These are phyloP conservation scores for Lypha dubia DNA, from an alignment of 2,888 invertebrate genomes.

Conservation along the genomic window DNA sequence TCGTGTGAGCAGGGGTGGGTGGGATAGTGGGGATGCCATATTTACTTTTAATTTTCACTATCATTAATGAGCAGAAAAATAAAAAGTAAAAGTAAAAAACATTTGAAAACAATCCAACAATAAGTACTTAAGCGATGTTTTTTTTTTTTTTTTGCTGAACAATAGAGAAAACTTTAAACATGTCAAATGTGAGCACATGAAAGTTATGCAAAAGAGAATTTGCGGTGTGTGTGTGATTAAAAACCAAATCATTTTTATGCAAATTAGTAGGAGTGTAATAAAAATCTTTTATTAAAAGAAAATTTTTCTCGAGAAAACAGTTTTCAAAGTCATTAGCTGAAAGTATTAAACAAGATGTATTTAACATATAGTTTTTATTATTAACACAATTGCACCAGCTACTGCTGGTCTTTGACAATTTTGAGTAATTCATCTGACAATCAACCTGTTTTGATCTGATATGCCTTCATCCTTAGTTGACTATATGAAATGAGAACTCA, in stretches of 20 bases:
- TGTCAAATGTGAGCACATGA: conserved; percentile 42
- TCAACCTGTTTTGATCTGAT: too few relatives aligned
- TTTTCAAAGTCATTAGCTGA: background rate
- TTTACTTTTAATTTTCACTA: conserved; percentile 32
- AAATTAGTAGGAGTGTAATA: background rate
- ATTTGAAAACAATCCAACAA: conserved; percentile 21
- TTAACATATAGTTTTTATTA: too few relatives aligned
- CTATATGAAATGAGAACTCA: too few relatives aligned
- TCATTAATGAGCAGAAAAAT: conserved; percentile 24
- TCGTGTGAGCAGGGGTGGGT: background rate
- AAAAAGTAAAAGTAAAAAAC: conserved; percentile 29
- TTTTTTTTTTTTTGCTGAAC: background rate
- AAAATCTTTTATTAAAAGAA: background rate
- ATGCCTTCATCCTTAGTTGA: too few relatives aligned
- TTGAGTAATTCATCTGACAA: too few relatives aligned
- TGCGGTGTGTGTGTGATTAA: background rate
- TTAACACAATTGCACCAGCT: too few relatives aligned
- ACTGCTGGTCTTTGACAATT: too few relatives aligned
- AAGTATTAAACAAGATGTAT: too few relatives aligned
- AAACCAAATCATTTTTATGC: conserved; percentile 19
- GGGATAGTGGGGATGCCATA: background rate
- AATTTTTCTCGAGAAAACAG: background rate
- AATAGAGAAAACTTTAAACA: conserved; percentile 43
- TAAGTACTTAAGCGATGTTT: conserved; percentile 2
- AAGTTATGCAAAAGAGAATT: conserved; percentile 10